phyloP scores from a whole-genome alignment of 1,140 invertebrate genomes.

The Drosophila kohkoa region DNA sequence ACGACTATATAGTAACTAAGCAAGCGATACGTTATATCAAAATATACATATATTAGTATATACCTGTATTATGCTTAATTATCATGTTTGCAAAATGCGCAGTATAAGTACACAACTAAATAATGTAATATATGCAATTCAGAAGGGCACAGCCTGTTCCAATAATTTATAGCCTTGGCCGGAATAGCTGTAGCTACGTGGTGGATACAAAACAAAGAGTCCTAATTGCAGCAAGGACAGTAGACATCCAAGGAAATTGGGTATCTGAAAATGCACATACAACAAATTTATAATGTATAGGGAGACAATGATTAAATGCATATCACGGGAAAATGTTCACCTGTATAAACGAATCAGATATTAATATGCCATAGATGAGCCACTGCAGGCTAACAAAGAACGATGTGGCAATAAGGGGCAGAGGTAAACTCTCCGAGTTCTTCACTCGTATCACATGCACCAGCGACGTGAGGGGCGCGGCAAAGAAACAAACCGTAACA shows the following conservation, averaged over 20 bases:
- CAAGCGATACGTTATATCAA: conserved; percentile 61
- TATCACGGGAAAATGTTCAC: conserved; percentile 82
- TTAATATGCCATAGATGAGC: conserved; percentile 90
- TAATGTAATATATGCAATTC: conserved; percentile 23
- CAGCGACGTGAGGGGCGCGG: conserved; percentile 91
- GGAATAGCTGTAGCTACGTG: conserved; percentile 80
- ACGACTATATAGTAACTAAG: conserved; percentile 61
- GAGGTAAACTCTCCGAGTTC: conserved; percentile 91
- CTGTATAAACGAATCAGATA: conserved; percentile 90
- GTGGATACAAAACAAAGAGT: conserved; percentile 90
- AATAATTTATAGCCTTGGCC: conserved; percentile 79
- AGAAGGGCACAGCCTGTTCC: conserved; percentile 76
- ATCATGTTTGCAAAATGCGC: conserved; percentile 54
- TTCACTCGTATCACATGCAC: conserved; percentile 91
- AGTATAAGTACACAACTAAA: conserved; percentile 31
- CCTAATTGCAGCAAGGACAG: conserved; percentile 89
- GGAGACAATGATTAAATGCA: background rate
- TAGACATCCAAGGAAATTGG: conserved; percentile 90
- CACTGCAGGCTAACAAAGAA: conserved; percentile 91
- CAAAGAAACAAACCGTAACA: conserved; percentile 91
- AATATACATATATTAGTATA: conserved; percentile 43
- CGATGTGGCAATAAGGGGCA: conserved; percentile 91
- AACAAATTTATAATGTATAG: no score
- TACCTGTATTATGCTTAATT: conserved; percentile 61
- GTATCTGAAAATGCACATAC: conserved; percentile 86